Base-by-base conservation (phyloP, 2,888 invertebrate genomes). In the Lysandra coridon region DNA sequence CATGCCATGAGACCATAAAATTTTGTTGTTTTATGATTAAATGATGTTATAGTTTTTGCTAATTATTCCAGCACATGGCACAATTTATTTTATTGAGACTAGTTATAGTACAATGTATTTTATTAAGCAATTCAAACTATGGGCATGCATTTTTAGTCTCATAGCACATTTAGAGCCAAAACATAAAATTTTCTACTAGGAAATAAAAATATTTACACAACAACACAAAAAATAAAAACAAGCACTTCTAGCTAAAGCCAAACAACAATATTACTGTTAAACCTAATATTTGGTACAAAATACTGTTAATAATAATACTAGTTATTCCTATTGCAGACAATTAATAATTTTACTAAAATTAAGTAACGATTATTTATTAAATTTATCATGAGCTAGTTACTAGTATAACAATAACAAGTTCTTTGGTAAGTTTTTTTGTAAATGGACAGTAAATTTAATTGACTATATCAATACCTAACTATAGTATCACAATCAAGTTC, bases 181-280 rank as follows among this genome's bases (percentile, higher is more conserved):
- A 80, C 78, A 80, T 79, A 80, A 80, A 49, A 82, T 80, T 57
- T 3, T 80, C 80, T 82, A 80, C 77, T 78, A 69, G 79, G 44
- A 78, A 78, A 33, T 64, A 78, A 79, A 79, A 80, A 81, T 80
- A 78, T 60, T 60, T 60, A 74, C 30, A 49, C 33, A 76, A 78
- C 37, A 77, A 57, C 78, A 76, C 76, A 79, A 60, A 73, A 69
- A 77, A 73, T 73, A 78, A 75, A 78, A 78, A 80, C 62, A 44
- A 69, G 62, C 30, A 69, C 64, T 69, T 64, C 12, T 74, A 33
- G 40, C 60, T 53, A 37, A 79, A 74, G 74, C 74, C 23, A 79
- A 73, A 62, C 62, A 40, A 69, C 78, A 64, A 30, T 44, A 10
- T 60, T 14, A 53, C 53, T 53, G 53, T 14, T 53, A 4, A 53